Evolutionary conservation across 2,113 vertebrate species (phyloP), one percentile per base, ranked within the genome.

Genomic region (Peromyscus polionotus): DNA sequence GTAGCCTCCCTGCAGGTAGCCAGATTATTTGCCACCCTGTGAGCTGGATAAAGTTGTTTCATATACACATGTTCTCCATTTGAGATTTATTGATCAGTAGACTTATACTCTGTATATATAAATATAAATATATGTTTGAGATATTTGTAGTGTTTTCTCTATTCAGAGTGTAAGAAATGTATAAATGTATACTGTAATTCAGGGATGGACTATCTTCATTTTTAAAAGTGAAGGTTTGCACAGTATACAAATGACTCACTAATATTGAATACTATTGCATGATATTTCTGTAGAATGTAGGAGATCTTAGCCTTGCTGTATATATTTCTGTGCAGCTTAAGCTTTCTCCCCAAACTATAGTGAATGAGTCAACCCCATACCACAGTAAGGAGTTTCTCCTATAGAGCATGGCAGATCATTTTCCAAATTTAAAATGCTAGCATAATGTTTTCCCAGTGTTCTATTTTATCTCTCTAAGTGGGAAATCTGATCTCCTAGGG

Each of bases 391-490:
- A 93, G 57, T 7, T 79, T 83, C n/a, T 79, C 72, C 6, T 28
- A 16, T 33, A 65, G 81, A 93, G 33, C 36, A 89, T 63, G 48
- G 16, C 4, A 45, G 36, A 12, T 63, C 6, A 75, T 65, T 95
- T 95, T 63, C 26, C 26, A 95, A 93, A 84, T 26, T 8, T 36
- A 20, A 92, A 57, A 57, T 86, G 42, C 19, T 65, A 80, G 68
- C 68, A 45, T 54, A 54, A 54, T 61, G 36, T 12, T 42, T 91
- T 90, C 42, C 4, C 68, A 48, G 86, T 54, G 22, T 77, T 54
- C 91, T 72, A 13, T 79, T 76, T 94, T 88, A 36, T 95, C 42
- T 93, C 57, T 91, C 22, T 89, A 81, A 81, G 31, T 88, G 91
- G 95, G 42, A 79, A 48, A 80, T 73, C 57, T 95, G 79, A 57